Evolutionary conservation across 2,797 vertebrate species (phyloP).

Genomic region (Calcarius lapponicus): DNA sequence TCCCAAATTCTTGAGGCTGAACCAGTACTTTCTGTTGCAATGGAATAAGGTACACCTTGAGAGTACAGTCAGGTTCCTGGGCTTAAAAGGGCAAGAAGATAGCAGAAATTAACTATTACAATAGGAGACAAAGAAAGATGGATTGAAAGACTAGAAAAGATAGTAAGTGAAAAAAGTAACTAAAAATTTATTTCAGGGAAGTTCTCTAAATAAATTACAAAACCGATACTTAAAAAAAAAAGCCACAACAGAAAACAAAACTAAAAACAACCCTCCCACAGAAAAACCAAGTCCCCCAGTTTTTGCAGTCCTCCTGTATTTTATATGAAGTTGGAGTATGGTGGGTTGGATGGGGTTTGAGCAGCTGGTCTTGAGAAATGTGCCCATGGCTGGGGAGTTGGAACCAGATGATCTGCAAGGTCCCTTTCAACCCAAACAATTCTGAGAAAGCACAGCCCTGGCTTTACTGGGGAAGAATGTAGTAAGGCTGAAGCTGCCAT

Average conservation of each 20-base stretch:
- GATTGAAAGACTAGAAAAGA: neutral
- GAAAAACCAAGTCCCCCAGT: neutral
- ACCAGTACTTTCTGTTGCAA: slow-evolving; percentile 41
- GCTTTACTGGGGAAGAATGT: neutral
- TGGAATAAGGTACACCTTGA: neutral
- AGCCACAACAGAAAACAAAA: neutral
- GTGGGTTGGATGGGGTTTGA: neutral
- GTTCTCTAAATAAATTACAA: neutral
- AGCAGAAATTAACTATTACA: neutral
- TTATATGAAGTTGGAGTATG: neutral
- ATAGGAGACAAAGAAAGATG: neutral
- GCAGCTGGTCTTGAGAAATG: neutral
- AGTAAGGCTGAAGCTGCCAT: neutral
- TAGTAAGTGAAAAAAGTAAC: neutral
- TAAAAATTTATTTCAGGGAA: neutral
- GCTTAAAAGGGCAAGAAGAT: slow-evolving; percentile 19
- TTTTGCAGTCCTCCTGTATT: neutral
- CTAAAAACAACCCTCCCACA: fast-evolving
- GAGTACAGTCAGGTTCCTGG: neutral
- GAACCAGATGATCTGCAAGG: neutral
- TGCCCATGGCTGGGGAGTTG: neutral
- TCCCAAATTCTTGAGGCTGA: neutral
- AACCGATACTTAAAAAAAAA: neutral
- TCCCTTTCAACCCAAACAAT: neutral
- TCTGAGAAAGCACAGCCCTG: neutral